These are phyloP conservation scores for Rhodophaea formosa DNA, from an alignment of 2,888 invertebrate genomes.

Conservation along the genomic window DNA sequence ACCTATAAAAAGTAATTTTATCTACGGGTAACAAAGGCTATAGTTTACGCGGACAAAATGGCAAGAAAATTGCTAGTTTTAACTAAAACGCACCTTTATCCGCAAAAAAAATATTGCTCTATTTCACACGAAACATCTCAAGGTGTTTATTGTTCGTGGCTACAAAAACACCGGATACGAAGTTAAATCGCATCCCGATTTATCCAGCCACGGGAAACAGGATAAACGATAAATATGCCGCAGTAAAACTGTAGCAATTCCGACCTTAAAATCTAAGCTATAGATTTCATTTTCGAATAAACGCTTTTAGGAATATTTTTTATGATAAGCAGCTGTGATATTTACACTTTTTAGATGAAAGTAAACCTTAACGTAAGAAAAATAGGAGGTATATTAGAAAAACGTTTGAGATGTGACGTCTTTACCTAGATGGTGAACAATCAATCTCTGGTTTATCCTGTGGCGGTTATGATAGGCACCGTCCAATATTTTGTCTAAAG, in stretches of 20 bases:
- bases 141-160: conserved; percentile 1
- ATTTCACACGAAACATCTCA: background rate
- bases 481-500: background rate
- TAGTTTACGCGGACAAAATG: too few species aligned
- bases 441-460: background rate
- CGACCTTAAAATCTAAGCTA: background rate
- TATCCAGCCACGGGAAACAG: background rate
- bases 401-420: background rate
- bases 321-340: background rate
- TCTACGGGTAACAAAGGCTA: too few species aligned
- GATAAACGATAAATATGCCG: background rate
- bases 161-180: conserved; percentile 1
- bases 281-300: background rate
- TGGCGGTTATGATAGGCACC: background rate
- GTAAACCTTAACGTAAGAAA: background rate
- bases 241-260: background rate
- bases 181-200: conserved; percentile 10
- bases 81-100: too few species aligned
- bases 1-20: too few species aligned
- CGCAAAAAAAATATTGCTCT: background rate
- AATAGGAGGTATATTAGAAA: background rate
- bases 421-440: background rate
- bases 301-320: background rate
- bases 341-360: background rate
- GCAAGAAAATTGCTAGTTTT: too few species aligned